These are phyloP conservation scores for Araneus ventricosus DNA, from an alignment of 1,140 invertebrate species.

Conservation along the genomic window DNA sequence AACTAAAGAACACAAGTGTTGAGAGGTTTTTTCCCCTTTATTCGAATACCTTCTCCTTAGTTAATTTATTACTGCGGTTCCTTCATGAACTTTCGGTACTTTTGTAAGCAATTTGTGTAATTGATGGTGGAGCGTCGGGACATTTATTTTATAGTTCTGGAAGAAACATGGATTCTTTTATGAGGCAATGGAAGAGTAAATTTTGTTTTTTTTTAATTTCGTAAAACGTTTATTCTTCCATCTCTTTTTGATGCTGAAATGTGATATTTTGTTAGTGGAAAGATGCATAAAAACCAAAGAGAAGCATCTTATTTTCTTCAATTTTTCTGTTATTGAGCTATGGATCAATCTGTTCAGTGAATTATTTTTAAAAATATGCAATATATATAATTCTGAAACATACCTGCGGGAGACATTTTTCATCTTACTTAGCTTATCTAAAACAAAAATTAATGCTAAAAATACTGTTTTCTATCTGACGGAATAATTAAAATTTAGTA, in stretches of 20 bases:
- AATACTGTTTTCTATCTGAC: no score
- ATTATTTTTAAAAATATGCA: no score
- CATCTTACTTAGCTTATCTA: no score
- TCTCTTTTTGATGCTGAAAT: not conserved
- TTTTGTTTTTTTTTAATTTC: not conserved
- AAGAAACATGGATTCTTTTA: not conserved
- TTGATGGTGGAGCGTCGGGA: not conserved
- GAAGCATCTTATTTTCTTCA: not conserved
- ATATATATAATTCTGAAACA: no score
- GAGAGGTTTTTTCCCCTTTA: not conserved
- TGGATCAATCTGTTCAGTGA: no score
- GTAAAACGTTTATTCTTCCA: not conserved
- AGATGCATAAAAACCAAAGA: not conserved
- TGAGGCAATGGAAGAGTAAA: not conserved
- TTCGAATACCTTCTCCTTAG: not conserved
- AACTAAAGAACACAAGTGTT: constrained; percentile 1
- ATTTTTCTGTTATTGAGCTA: no score
- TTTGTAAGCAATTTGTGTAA: constrained; percentile 26
- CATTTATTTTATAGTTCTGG: constrained; percentile 37
- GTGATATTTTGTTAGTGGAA: not conserved
- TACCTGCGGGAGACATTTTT: no score
- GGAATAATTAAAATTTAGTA: no score
- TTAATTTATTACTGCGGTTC: not conserved
- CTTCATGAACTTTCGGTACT: constrained; percentile 14
- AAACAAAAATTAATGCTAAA: no score